Base-by-base conservation (phyloP, 2,113 vertebrate genomes). In the Pagrus major region DNA sequence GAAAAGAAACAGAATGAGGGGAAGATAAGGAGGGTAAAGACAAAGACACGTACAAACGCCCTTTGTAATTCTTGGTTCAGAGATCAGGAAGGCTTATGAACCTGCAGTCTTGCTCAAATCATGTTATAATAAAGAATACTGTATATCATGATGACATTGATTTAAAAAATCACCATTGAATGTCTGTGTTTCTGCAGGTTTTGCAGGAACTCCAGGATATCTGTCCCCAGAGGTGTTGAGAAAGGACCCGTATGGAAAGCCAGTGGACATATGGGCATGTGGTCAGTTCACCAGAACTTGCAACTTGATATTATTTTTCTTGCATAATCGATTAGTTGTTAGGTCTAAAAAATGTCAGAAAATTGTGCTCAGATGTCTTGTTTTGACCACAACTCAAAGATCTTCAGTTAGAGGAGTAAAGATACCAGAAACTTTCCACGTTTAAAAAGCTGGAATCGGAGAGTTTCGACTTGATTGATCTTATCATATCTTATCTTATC, bases 201-300 rank as follows among this genome's bases (percentile, higher is more conserved):
- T 99, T 94, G 98, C 98, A 72, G 98, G 98, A 80, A 99, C 98
- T 91, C 98, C 98, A 55, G 98, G 98, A 56, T 99, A 99, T 91
- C 94, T 99, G 81, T 99, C 97, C 55, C 98, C 98, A 25, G 98
- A 99, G 92, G 98, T 99, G 92, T 93, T 99, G 93, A 97, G 98
- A 85, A 99, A 99, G 96, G 98, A 99, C 93, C 97, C 98, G 4
- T 99, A 99, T 85, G 98, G 98, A 91, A 99, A 99, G 85, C 98
- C 98, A 51, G 98, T 99, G 94, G 98, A 99, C 94, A 99, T 99
- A 89, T 99, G 98, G 98, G 98, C 98, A 70, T 99, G 98, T 88
- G 98, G 98, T 99, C 93, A 96, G 97, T 95, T 66, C 78, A n/a
- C 25, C 37, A n/a, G 35, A 16, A n/a, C n/a, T n/a, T n/a, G n/a